Percentiles rank a stretch among this genome's conserved stretches.
phyloP scores from a whole-genome alignment of 1,140 invertebrate species.

The Druon quercuslanigerum region DNA sequence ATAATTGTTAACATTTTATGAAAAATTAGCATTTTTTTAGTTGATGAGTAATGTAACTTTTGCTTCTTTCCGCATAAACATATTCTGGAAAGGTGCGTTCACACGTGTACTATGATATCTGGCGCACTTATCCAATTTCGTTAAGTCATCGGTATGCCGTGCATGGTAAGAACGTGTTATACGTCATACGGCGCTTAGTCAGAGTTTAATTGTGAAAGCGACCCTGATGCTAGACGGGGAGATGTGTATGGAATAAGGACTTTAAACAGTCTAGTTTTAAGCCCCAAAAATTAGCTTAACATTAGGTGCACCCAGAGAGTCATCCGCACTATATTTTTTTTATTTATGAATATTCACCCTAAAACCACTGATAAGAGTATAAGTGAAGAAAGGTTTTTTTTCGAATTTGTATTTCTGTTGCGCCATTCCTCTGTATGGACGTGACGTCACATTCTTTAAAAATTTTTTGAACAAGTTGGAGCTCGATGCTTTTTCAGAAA shows the following conservation, averaged over 20 bases:
- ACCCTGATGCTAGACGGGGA: slow-evolving; percentile 39
- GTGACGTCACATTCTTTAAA: too few relatives aligned
- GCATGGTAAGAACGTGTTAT: slow-evolving; percentile 61
- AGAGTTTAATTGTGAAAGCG: slow-evolving; percentile 50
- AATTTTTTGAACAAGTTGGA: too few relatives aligned
- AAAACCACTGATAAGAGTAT: too few relatives aligned
- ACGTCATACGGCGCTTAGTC: slow-evolving; percentile 63
- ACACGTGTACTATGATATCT: slow-evolving; percentile 36
- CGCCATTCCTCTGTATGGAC: too few relatives aligned
- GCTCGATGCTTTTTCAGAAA: too few relatives aligned
- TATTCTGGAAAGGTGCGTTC: slow-evolving; percentile 7
- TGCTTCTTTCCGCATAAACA: not conserved
- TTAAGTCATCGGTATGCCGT: slow-evolving; percentile 69
- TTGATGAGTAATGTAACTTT: not conserved
- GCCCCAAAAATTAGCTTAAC: not conserved
- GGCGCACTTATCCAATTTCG: slow-evolving; percentile 30
- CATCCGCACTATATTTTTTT: too few relatives aligned
- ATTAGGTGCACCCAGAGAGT: too few relatives aligned
- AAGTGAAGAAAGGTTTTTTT: too few relatives aligned
- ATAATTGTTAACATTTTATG: too few relatives aligned
- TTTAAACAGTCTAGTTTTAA: slow-evolving; percentile 1
- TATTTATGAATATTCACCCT: too few relatives aligned
- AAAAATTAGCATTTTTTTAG: not conserved
- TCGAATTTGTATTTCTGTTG: too few relatives aligned
- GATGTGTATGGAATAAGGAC: slow-evolving; percentile 41